phyloP scores from a whole-genome alignment of 1,140 invertebrate genomes.

The Amphibalanus amphitrite region DNA sequence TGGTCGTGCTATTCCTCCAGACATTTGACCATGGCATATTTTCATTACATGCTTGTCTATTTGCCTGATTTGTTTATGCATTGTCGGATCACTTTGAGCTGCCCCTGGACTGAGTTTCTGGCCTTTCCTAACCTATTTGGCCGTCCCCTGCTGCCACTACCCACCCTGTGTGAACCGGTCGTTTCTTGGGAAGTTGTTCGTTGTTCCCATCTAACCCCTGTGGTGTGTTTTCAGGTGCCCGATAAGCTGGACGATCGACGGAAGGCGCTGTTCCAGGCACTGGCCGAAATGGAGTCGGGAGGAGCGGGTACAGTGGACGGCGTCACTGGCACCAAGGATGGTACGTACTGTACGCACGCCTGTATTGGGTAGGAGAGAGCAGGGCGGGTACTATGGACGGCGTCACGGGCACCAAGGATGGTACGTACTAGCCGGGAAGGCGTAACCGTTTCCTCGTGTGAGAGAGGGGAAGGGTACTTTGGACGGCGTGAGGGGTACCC shows the following conservation, averaged over 20 bases:
- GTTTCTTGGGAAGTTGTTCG: slow-evolving; percentile 1
- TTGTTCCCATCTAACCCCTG: neutral
- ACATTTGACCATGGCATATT: too few species aligned
- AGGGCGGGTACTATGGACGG: slow-evolving; percentile 75
- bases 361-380: slow-evolving; percentile 69
- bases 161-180: neutral
- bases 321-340: slow-evolving; percentile 59
- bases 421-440: too few species aligned
- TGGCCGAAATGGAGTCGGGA: slow-evolving; percentile 72
- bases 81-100: neutral
- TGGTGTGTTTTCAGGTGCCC: slow-evolving; percentile 29
- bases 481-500: too few species aligned
- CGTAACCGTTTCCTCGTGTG: too few species aligned
- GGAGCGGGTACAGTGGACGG: slow-evolving; percentile 78
- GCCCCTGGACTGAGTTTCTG: neutral
- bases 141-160: too few species aligned
- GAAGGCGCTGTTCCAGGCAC: slow-evolving; percentile 62
- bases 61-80: too few species aligned
- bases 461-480: too few species aligned
- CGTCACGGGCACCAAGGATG: slow-evolving; percentile 59
- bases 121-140: too few species aligned
- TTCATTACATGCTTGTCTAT: too few species aligned
- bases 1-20: too few species aligned
- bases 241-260: slow-evolving; percentile 59
- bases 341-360: slow-evolving; percentile 62